Conservation (phyloP, 2,113 vertebrate species). For the Anolis carolinensis region DNA sequence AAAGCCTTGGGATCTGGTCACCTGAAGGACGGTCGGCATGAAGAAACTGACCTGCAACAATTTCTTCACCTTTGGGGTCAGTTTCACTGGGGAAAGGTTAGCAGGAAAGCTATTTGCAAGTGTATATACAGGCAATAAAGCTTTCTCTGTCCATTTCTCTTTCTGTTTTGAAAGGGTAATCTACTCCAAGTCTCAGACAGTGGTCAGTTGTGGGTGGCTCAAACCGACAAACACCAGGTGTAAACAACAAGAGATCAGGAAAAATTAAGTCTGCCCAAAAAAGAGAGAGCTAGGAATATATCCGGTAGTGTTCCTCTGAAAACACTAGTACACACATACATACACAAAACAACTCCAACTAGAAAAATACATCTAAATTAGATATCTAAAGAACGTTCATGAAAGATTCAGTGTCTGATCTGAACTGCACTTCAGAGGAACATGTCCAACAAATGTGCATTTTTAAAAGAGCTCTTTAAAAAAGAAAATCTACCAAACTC, state of each 20-base stretch:
- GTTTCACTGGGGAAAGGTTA: slow-evolving; percentile 31
- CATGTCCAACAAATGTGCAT: background rate
- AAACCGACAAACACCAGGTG: slow-evolving; percentile 42
- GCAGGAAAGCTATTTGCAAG: slow-evolving; percentile 57
- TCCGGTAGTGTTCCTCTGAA: slow-evolving; percentile 34
- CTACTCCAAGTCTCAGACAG: slow-evolving; percentile 62
- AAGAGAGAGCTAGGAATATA: slow-evolving; percentile 27
- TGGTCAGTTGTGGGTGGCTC: slow-evolving; percentile 57
- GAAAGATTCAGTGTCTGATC: background rate
- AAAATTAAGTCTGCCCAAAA: slow-evolving; percentile 37
- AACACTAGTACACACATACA: background rate
- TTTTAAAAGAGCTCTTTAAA: background rate
- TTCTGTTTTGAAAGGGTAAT: slow-evolving; percentile 68
- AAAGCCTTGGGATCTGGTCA: background rate
- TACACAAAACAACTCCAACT: background rate
- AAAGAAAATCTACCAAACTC: background rate
- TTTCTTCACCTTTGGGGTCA: slow-evolving; percentile 1
- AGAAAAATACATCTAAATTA: slow-evolving; percentile 6
- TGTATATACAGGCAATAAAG: slow-evolving; percentile 40
- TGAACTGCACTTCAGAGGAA: background rate
- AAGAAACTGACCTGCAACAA: background rate
- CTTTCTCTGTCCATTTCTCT: slow-evolving; percentile 50
- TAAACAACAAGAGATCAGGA: slow-evolving; percentile 48
- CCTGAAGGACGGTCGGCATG: background rate
- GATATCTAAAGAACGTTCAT: background rate